phyloP scores from a whole-genome alignment of 35 echinoderm and acorn worm species.

The Amphiura filiformis region DNA sequence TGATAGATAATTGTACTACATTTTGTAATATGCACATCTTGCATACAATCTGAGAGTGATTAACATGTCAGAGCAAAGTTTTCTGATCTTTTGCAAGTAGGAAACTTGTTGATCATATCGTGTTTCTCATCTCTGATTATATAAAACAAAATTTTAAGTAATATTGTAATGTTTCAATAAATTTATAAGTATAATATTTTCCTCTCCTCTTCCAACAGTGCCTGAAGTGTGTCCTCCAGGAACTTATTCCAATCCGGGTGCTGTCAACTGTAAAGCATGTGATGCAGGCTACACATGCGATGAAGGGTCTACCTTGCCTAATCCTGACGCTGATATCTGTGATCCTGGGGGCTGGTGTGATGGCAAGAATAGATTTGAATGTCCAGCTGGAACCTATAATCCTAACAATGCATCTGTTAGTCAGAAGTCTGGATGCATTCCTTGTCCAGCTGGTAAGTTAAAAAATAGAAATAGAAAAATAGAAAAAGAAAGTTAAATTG shows the following conservation, averaged over 20 bases:
- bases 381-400: constrained; percentile 88
- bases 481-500: neutral
- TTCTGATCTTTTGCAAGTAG: no score
- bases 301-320: constrained; percentile 59
- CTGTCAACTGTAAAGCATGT: constrained; percentile 54
- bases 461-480: no score
- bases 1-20: no score
- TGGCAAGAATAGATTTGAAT: constrained; percentile 62
- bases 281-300: constrained; percentile 84
- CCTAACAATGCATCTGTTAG: constrained; percentile 69
- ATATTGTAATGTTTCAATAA: no score
- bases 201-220: constrained; percentile 40
- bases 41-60: no score
- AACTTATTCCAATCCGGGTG: constrained; percentile 68
- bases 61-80: no score
- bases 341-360: constrained; percentile 93
- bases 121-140: no score
- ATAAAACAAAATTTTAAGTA: no score
- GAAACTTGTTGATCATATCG: no score
- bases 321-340: constrained; percentile 69
- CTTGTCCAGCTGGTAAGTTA: constrained; percentile 83
- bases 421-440: constrained; percentile 40
- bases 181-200: no score
- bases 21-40: no score
- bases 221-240: constrained; percentile 85